Evolutionary conservation across 2,797 vertebrate species (phyloP).

Genomic region (Anguilla megastoma): DNA sequence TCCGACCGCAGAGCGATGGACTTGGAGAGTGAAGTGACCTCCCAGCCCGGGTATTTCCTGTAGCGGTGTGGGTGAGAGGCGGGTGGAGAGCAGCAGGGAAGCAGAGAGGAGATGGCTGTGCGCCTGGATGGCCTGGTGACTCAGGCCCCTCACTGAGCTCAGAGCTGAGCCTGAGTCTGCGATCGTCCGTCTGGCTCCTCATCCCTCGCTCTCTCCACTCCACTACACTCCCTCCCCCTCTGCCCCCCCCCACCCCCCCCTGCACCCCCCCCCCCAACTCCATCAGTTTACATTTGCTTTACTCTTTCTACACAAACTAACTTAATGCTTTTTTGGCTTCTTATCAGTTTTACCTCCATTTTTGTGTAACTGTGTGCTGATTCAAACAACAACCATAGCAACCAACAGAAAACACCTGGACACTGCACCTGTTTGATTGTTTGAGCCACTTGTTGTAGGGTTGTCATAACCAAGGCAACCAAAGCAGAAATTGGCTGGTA

Average conservation of each 20-base stretch:
- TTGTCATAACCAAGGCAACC: background rate
- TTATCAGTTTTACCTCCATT: conserved; percentile 7
- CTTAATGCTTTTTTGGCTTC: conserved; percentile 14
- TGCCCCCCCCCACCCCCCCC: background rate
- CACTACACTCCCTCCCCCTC: background rate
- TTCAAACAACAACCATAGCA: conserved; percentile 22
- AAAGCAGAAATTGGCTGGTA: background rate
- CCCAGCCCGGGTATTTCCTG: conserved; percentile 21
- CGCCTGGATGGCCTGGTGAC: background rate
- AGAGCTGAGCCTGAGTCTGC: background rate
- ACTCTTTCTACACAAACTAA: background rate
- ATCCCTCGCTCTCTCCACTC: background rate
- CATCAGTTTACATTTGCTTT: background rate
- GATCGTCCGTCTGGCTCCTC: conserved; percentile 19
- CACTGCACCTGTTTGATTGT: conserved; percentile 19
- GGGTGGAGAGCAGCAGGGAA: background rate
- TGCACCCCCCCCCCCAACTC: background rate
- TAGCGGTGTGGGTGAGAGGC: background rate
- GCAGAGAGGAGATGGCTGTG: background rate
- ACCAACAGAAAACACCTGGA: conserved; percentile 22
- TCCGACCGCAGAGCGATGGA: conserved; percentile 13
- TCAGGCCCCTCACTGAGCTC: conserved; percentile 12
- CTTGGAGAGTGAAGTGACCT: conserved; percentile 36
- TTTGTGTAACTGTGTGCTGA: conserved; percentile 4
- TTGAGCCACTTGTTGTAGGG: background rate